Percentiles rank a stretch among this genome's conserved stretches.
These are phyloP conservation scores for Coracopsis vasa DNA, from an alignment of 2,113 vertebrate genomes.

Conservation along the genomic window DNA sequence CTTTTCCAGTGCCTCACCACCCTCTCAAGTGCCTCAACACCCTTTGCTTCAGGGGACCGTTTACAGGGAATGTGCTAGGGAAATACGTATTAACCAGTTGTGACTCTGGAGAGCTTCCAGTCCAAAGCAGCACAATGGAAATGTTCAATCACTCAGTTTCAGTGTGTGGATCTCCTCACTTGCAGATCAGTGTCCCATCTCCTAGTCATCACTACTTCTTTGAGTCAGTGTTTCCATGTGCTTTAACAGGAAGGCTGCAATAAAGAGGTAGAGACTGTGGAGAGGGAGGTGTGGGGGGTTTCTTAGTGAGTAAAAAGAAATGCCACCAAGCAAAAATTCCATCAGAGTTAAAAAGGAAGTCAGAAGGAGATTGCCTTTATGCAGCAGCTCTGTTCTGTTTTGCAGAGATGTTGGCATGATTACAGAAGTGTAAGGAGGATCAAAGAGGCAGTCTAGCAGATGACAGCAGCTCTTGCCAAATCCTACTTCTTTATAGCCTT, in stretches of 20 bases:
- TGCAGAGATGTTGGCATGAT: slow-evolving; percentile 46
- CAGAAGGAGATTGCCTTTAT: neutral
- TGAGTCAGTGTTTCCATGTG: neutral
- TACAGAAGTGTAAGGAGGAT: slow-evolving; percentile 41
- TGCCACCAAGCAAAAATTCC: neutral
- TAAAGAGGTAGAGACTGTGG: neutral
- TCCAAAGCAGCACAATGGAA: neutral
- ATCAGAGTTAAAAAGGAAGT: neutral
- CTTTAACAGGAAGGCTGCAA: neutral
- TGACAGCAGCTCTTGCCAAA: slow-evolving; percentile 45
- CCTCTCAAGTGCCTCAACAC: neutral
- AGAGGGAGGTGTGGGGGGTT: neutral
- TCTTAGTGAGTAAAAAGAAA: neutral
- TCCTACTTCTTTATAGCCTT: neutral
- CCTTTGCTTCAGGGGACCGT: neutral
- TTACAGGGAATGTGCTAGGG: neutral
- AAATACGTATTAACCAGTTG: neutral
- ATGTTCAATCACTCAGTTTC: neutral
- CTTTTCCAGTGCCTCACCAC: neutral
- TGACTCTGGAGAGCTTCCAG: neutral
- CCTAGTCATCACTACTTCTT: neutral
- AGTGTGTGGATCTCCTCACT: neutral
- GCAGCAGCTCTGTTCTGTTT: slow-evolving; percentile 13
- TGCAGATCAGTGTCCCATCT: neutral
- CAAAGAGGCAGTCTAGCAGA: slow-evolving; percentile 39